Evolutionary conservation across 2,888 invertebrate species (phyloP).

Genomic region (Trachelus iudaicus): DNA sequence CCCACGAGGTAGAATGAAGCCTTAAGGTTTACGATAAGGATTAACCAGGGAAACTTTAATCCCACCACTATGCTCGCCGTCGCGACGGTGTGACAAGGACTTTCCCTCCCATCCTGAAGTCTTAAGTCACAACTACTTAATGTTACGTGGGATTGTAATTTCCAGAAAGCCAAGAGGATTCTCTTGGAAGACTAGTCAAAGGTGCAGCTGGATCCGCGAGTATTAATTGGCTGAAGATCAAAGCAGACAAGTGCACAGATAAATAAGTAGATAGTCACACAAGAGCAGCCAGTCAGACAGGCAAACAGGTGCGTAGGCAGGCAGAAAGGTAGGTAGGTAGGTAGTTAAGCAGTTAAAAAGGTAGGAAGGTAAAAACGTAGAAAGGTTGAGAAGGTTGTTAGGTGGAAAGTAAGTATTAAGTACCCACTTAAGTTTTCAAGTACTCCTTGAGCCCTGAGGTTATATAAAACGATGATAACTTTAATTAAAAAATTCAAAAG

Average conservation of each 20-base stretch:
- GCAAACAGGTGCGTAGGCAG: background rate
- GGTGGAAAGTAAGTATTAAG: background rate
- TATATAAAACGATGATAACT: background rate
- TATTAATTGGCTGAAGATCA: background rate
- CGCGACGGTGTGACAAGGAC: background rate
- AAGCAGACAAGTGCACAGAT: background rate
- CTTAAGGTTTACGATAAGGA: conserved; percentile 32
- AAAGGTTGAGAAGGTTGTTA: background rate
- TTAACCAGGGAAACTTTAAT: conserved; percentile 34
- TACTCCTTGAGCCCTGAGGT: background rate
- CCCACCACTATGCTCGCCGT: background rate
- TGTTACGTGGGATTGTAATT: background rate
- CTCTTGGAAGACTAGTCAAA: background rate
- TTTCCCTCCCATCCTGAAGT: background rate
- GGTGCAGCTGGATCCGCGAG: background rate
- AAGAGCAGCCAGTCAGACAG: background rate
- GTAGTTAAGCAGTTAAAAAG: background rate
- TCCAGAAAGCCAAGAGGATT: background rate
- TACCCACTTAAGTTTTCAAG: background rate
- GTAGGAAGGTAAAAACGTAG: background rate
- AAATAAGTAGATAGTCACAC: background rate
- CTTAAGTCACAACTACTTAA: background rate
- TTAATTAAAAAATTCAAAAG: background rate
- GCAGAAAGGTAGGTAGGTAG: background rate
- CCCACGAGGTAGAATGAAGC: conserved; percentile 6